Conservation (phyloP, 2,113 vertebrate species). For the Calidris pygmaea region DNA sequence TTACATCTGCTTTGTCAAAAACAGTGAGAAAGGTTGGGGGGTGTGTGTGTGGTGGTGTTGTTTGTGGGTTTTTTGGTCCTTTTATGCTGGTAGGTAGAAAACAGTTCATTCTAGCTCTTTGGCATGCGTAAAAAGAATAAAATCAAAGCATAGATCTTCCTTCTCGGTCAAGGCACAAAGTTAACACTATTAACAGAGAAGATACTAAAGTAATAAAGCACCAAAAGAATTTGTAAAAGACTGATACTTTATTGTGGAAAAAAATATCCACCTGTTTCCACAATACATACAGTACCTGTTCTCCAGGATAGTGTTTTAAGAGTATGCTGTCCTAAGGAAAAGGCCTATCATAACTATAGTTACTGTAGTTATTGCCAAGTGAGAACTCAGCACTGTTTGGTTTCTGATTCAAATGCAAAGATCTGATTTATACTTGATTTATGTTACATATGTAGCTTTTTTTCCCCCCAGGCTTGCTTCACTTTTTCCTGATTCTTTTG, state of each 20-base stretch:
- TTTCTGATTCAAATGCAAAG: neutral
- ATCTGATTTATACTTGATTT: neutral
- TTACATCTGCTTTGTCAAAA: neutral
- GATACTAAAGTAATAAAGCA: neutral
- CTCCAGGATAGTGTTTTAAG: neutral
- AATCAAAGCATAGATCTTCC: neutral
- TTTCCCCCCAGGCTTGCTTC: neutral
- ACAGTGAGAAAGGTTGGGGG: neutral
- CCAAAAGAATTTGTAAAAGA: neutral
- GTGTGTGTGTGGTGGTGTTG: too few relatives aligned
- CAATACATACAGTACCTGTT: neutral
- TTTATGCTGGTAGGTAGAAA: neutral
- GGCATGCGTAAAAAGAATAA: neutral
- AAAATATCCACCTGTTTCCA: neutral
- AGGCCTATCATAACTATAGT: neutral
- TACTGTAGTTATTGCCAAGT: neutral
- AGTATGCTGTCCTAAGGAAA: neutral
- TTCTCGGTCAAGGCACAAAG: neutral
- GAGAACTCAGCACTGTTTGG: neutral
- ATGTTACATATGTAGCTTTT: neutral
- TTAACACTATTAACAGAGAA: neutral
- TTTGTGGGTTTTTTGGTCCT: neutral
- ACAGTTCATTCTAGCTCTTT: neutral
- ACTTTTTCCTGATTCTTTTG: neutral
- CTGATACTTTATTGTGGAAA: neutral